These are phyloP conservation scores for Mycalesis mineus DNA, from an alignment of 2,888 invertebrate species.

Conservation along the genomic window DNA sequence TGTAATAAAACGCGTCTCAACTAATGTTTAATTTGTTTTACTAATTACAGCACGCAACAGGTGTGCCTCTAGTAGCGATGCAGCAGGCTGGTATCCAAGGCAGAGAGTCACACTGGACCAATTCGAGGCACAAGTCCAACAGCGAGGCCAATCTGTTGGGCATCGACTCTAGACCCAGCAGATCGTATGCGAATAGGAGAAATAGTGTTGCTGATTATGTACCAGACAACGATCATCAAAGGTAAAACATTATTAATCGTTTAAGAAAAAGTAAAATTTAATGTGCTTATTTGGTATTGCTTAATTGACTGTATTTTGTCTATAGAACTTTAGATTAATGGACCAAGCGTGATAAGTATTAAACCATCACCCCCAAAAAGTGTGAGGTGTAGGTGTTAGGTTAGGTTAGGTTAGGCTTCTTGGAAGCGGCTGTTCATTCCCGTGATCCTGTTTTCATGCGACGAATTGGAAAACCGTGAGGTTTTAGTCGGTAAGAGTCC, in stretches of 20 bases:
- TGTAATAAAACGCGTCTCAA: neutral
- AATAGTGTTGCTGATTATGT: slow-evolving; percentile 80
- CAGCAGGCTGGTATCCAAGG: slow-evolving; percentile 82
- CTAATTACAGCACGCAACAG: slow-evolving; percentile 51
- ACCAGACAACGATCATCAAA: slow-evolving; percentile 76
- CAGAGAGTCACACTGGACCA: slow-evolving; percentile 72
- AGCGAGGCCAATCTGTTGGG: slow-evolving; percentile 92
- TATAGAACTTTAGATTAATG: too few relatives aligned
- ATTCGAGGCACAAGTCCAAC: slow-evolving; percentile 81
- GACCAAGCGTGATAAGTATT: too few relatives aligned
- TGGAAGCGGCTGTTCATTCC: too few relatives aligned
- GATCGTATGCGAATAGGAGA: slow-evolving; percentile 69
- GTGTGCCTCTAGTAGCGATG: slow-evolving; percentile 82
- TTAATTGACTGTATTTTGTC: too few relatives aligned
- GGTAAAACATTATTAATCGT: slow-evolving; percentile 44
- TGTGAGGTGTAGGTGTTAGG: too few relatives aligned
- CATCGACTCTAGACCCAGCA: slow-evolving; percentile 71
- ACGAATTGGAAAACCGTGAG: too few relatives aligned
- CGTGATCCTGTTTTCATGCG: too few relatives aligned
- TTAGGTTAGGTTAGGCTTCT: too few relatives aligned
- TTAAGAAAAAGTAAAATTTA: too few relatives aligned
- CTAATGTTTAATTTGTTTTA: neutral
- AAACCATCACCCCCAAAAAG: too few relatives aligned
- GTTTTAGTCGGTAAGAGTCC: too few relatives aligned
- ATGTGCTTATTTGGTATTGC: too few relatives aligned